Percentiles rank a stretch among this genome's conserved stretches.
Evolutionary conservation across 1,140 invertebrate species (phyloP).

Genomic region (Drosophila pandora): DNA sequence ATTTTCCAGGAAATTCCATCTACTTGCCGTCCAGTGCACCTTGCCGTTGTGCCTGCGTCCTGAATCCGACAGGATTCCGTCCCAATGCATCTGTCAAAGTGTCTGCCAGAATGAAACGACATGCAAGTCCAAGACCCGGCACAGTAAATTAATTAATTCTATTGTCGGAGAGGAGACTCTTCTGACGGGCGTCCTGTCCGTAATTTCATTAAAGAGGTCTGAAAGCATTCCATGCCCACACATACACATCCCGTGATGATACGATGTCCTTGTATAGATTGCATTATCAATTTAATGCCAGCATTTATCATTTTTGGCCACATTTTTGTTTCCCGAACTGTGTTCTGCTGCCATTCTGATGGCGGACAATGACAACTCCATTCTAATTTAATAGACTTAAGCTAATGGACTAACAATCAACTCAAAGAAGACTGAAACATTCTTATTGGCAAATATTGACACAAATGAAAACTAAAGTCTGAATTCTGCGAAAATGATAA

Average conservation of each 20-base stretch:
- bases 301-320: conserved; percentile 58
- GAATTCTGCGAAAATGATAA: neutral
- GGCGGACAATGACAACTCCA: conserved; percentile 15
- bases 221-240: conserved; percentile 33
- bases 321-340: neutral
- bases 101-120: conserved; percentile 14
- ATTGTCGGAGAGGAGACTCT: conserved; percentile 54
- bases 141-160: conserved; percentile 77
- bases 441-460: conserved; percentile 13
- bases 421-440: neutral
- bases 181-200: conserved; percentile 10
- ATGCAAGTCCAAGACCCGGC: conserved; percentile 34
- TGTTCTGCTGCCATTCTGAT: neutral
- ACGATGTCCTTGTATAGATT: conserved; percentile 8
- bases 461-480: neutral
- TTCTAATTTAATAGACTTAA: conserved; percentile 50
- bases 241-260: neutral
- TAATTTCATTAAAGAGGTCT: conserved; percentile 73
- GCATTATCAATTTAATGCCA: conserved; percentile 46
- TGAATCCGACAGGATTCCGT: conserved; percentile 24
- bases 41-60: neutral
- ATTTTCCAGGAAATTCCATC: conserved; percentile 67
- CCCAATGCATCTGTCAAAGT: conserved; percentile 37
- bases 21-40: conserved; percentile 42
- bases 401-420: conserved; percentile 48